Base-by-base conservation (phyloP, 2,113 vertebrate species). In the Mus spicilegus region DNA sequence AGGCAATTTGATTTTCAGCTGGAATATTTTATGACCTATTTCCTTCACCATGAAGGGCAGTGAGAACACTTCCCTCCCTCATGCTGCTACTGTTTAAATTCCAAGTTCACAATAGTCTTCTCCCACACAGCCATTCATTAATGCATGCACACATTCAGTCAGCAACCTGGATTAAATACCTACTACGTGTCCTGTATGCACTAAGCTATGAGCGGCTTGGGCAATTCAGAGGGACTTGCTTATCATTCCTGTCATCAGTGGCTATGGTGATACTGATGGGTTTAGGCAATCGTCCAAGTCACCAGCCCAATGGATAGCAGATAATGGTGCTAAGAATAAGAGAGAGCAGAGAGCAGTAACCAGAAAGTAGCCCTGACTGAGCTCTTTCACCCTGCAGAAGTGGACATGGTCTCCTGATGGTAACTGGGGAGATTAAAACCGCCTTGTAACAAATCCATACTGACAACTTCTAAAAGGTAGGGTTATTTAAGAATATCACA, bases 1-100 rank as follows among this genome's bases (percentile, higher is more conserved):
- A 95, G 88, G 86, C 90, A 96, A 89, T 91, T 85, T 96, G 94
- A 96, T 70, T 97, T 97, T 94, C 82, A 91, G 76, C 89, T 92
- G 65, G 81, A 95, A 82, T 93, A 91, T 96, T 97, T 96, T 97
- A 96, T 65, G 76, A 78, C 65, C 89, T 89, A 78, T 81, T 96
- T 61, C 67, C 80, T 95, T 76, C 86, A 95, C 77, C 72, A 82
- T 11, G 95, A 95, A 95, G 16, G 30, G 39, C 54, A 82, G 3
- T 46, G 81, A 92, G 95, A 92, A 76, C 49, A 76, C 81, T 54
- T 33, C 46, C 42, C 81, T 20, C 72, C 51, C 81, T 20, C 72
- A 11, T 58, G 19, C 49, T 78, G 46, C 36, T 65, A 77, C 33
- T 69, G 39, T 6, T 72, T 46, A 36, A 94, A 87, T 75, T 58